Conservation (phyloP, 2,888 invertebrate genomes). For the Carpatolechia fugitivella region DNA sequence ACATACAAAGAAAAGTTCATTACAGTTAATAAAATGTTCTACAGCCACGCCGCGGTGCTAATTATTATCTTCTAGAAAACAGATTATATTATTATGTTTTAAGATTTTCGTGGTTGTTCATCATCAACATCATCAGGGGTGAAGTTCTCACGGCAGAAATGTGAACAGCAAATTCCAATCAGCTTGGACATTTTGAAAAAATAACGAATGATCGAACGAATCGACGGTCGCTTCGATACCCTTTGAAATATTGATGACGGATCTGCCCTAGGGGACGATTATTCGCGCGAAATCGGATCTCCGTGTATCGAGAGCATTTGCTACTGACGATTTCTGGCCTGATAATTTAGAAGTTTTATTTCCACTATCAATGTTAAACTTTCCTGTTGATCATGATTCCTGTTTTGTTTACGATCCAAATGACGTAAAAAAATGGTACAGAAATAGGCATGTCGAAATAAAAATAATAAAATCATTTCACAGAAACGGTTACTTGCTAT, state of each 20-base stretch:
- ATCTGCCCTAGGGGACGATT: conserved; percentile 56
- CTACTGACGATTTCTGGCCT: conserved; percentile 38
- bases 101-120: no score
- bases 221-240: conserved; percentile 46
- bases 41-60: no score
- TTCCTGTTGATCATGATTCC: conserved; percentile 26
- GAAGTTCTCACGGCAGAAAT: conserved; percentile 30
- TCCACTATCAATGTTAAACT: conserved; percentile 31
- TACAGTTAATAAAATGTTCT: no score
- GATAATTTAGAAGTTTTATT: conserved; percentile 54
- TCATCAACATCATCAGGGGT: no score
- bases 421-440: not conserved
- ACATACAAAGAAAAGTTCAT: no score
- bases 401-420: not conserved
- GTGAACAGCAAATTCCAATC: conserved; percentile 47
- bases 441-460: no score
- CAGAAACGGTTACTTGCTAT: no score
- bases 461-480: no score
- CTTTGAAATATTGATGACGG: conserved; percentile 63
- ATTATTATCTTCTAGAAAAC: no score
- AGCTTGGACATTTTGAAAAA: conserved; percentile 39
- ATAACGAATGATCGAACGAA: conserved; percentile 45
- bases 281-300: conserved; percentile 47
- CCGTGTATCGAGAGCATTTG: conserved; percentile 44
- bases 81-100: no score